Percentiles rank a stretch among this genome's conserved stretches.
Conservation (phyloP, 2,113 vertebrate genomes). For the Dasyprocta punctata region DNA sequence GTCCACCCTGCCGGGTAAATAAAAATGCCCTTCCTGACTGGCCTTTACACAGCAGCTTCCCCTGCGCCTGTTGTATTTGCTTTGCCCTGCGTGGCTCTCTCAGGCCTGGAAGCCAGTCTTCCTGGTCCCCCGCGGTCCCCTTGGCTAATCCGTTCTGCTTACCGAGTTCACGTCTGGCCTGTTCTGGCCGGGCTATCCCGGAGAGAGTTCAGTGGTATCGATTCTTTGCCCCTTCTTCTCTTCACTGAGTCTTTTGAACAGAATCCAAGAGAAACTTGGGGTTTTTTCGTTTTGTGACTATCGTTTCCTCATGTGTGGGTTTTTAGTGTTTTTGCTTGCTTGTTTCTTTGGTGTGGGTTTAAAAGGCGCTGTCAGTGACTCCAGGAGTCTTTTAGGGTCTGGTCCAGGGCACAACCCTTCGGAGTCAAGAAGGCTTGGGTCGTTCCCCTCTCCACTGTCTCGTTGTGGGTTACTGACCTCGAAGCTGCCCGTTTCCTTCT, state of each 20-base stretch:
- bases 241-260: not conserved
- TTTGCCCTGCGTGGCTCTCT: slow-evolving; percentile 12
- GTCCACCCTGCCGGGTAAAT: slow-evolving; percentile 36
- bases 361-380: not conserved
- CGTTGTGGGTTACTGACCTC: not conserved
- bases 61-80: not conserved
- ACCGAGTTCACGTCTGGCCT: not conserved
- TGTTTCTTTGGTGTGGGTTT: not conserved
- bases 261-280: not conserved
- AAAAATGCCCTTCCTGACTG: not conserved
- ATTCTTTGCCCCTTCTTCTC: not conserved
- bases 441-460: not conserved
- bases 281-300: not conserved
- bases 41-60: not conserved
- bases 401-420: not conserved
- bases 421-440: not conserved
- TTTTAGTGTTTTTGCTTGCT: not conserved
- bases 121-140: not conserved
- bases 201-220: not conserved
- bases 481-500: not conserved
- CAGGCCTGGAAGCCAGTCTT: not conserved
- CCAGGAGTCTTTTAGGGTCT: not conserved
- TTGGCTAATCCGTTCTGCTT: not conserved
- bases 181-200: not conserved
- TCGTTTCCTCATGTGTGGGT: not conserved